Conservation (phyloP, 64 coral and sea anemone genomes). For the Cladopsammia gracilis region DNA sequence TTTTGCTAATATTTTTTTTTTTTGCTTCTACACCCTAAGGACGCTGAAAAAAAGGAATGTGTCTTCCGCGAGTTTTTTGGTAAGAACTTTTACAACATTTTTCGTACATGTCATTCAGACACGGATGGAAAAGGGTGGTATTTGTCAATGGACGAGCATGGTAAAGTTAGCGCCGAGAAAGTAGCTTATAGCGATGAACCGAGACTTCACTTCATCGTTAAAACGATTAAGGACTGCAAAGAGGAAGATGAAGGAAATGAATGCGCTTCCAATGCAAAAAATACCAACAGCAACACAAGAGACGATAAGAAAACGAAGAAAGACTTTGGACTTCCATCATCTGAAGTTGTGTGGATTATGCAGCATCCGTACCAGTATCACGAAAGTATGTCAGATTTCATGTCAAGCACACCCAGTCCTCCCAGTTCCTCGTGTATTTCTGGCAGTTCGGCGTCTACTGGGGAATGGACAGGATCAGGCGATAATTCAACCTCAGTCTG, state of each 20-base stretch:
- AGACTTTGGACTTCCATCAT: background rate
- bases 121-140: slow-evolving; percentile 83
- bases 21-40: slow-evolving; percentile 21
- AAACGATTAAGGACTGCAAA: slow-evolving; percentile 52
- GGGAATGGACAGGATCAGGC: slow-evolving; percentile 39
- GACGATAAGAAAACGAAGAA: slow-evolving; percentile 13
- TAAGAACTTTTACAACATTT: slow-evolving; percentile 89
- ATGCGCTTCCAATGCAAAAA: background rate
- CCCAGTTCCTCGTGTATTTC: slow-evolving; percentile 70
- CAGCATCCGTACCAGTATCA: slow-evolving; percentile 7
- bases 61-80: slow-evolving; percentile 92
- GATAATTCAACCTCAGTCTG: slow-evolving; percentile 36
- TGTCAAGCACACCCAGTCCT: slow-evolving; percentile 72
- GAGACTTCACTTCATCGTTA: slow-evolving; percentile 87
- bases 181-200: slow-evolving; percentile 86
- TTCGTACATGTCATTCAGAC: slow-evolving; percentile 91
- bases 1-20: background rate
- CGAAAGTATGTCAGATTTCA: background rate
- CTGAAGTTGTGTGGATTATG: slow-evolving; percentile 42
- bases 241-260: background rate
- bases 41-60: slow-evolving; percentile 89
- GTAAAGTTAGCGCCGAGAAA: slow-evolving; percentile 65
- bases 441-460: slow-evolving; percentile 60
- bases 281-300: background rate
- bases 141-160: slow-evolving; percentile 78